Evolutionary conservation across 2,113 vertebrate species (phyloP), one percentile per base, ranked within the genome.

Genomic region (Nansenia antarctica): DNA sequence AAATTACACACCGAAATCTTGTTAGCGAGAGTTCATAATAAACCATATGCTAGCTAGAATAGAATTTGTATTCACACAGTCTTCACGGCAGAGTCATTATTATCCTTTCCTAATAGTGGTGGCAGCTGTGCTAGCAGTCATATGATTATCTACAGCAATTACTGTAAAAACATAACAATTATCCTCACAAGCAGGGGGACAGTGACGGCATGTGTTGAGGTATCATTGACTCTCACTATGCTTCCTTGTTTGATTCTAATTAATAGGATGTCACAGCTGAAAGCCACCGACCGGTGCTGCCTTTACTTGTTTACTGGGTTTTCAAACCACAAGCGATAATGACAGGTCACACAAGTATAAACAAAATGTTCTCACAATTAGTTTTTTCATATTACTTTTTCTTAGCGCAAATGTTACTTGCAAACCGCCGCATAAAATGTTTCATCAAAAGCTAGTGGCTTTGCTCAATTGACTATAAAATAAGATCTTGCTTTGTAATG

Each of bases 121-220:
- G 58, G 69, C 45, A 64, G 63, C 64, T 52, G 39, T 55, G 34
- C 22, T 26, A 53, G 52, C 26, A 34, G 29, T 18, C 18, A 67
- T 27, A 35, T 62, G 31, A 57, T 71, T 49, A 65, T 64, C 49
- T 52, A 24, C 34, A 18, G 49, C 62, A 72, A 78, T 78, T 69
- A 72, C 29, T 62, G 70, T 74, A 65, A 61, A 69, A 68, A 69
- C 34, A 34, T n/a, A 31, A 52, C 52, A 72, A 63, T 70, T 79
- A 74, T 67, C 62, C 62, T 42, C 37, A 55, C 26, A 30, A 11
- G 27, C 15, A 30, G 15, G 54, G 2, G 54, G 54, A 27, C 1
- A n/a, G 27, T 5, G 54, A 15, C 14, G 62, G 61, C 60, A 24
- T 52, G 15, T 3, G 18, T 39, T 59, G 45, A 49, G 49, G 47